Evolutionary conservation across 2,888 invertebrate species (phyloP), one percentile per base, ranked within the genome.

Genomic region (Serripes groenlandicus): DNA sequence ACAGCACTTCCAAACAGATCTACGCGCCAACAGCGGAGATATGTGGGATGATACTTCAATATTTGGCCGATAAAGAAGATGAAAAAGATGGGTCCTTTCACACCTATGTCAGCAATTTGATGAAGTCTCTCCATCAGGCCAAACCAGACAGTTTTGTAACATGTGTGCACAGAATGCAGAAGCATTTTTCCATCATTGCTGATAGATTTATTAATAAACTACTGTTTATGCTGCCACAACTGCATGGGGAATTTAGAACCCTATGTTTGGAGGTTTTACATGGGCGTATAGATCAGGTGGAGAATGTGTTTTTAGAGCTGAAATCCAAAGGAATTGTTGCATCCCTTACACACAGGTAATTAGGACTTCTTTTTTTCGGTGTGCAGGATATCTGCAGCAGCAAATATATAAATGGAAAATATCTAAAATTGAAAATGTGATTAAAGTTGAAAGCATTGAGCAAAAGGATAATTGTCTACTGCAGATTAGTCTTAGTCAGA

Each of bases 181-280:
- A 95, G 85, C 95, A 95, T 91, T 96, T 95, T 93, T 95, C 96
- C 0, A 91, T 94, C 9, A 94, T 96, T 37, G 94, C 95, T 3
- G 94, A 95, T 81, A 94, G 94, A 81, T 94, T 93, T 79, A 64
- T 93, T 85, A 91, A 90, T 76, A 93, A 93, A 85, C 79, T 94
- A n/a, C 80, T 94, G 77, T 94, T 93, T 78, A 88, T 93, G 87
- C 83, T 95, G 82, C 94, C 94, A 3, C 91, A 91, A 66, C 84
- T 94, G n/a, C 92, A 94, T 86, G 94, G 94, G 21, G 92, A 92
- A 52, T 93, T 92, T 81, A 88, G 91, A 21, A 88, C 89, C 0
- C 86, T 89, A 66, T 93, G 93, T 87, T 88, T 95, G 82, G 94
- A 94, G 86, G 88, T 94, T 28, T 85, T 95, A 23, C 87, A 85